These are phyloP conservation scores for Tragelaphus buxtoni DNA, from an alignment of 2,113 vertebrate species.

Conservation along the genomic window DNA sequence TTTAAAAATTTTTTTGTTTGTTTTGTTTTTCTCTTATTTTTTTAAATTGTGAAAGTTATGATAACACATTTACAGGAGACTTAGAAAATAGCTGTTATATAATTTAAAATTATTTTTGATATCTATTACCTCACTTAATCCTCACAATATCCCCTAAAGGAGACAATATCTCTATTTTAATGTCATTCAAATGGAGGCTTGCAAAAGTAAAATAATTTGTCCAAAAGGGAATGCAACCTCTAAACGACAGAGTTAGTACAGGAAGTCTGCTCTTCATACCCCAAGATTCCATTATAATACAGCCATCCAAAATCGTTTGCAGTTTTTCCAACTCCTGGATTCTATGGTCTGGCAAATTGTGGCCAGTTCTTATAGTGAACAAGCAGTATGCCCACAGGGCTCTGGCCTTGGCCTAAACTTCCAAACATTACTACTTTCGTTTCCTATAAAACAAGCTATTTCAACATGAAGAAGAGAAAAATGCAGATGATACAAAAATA, in stretches of 20 bases:
- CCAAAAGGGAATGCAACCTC: background rate
- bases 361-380: background rate
- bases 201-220: background rate
- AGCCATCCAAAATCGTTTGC: background rate
- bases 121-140: conserved; percentile 1
- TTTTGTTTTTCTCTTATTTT: background rate
- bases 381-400: background rate
- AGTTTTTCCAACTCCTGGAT: background rate
- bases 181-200: background rate
- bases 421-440: conserved; percentile 11
- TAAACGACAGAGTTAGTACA: background rate
- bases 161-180: background rate
- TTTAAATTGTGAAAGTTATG: background rate
- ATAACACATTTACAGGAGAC: background rate
- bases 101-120: background rate
- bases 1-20: background rate
- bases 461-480: conserved; percentile 7
- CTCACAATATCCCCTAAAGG: background rate
- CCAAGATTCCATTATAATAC: background rate
- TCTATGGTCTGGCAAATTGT: background rate
- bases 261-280: conserved; percentile 16
- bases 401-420: conserved; percentile 1
- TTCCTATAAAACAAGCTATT: background rate
- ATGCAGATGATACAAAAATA: background rate
- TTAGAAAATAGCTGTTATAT: background rate